Evolutionary conservation across 2,888 invertebrate genomes (phyloP).

Genomic region (Arctia plantaginis): DNA sequence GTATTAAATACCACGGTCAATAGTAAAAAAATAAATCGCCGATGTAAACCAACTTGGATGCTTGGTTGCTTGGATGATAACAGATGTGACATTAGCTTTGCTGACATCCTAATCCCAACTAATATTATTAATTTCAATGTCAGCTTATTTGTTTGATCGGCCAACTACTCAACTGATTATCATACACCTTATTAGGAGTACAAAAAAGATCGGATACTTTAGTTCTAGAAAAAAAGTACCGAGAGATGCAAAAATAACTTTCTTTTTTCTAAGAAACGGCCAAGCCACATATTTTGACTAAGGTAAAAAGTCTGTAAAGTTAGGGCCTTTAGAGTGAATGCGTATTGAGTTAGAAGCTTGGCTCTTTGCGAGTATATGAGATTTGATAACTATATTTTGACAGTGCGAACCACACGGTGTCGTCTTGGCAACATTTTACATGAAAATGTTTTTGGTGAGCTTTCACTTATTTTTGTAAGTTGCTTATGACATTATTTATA

Average conservation of each 20-base stretch:
- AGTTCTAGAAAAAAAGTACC: not conserved
- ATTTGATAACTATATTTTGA: too few species aligned
- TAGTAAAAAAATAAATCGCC: not conserved
- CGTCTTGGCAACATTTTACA: too few species aligned
- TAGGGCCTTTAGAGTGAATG: too few species aligned
- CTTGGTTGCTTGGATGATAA: not conserved
- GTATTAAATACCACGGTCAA: slow-evolving; percentile 20
- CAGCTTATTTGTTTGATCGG: not conserved
- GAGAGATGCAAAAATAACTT: not conserved
- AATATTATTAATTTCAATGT: not conserved
- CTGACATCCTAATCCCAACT: not conserved
- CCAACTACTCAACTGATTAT: not conserved
- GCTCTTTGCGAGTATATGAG: too few species aligned
- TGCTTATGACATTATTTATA: too few species aligned
- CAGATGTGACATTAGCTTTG: not conserved
- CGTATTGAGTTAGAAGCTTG: too few species aligned
- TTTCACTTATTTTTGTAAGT: too few species aligned
- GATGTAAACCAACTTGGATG: not conserved
- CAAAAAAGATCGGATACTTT: not conserved
- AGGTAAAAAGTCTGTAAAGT: too few species aligned
- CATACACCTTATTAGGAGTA: not conserved
- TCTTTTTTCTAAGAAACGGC: not conserved
- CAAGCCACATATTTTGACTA: too few species aligned
- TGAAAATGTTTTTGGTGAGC: too few species aligned
- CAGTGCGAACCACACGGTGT: too few species aligned